Evolutionary conservation across 2,888 invertebrate genomes (phyloP).

Genomic region (Pandemis corylana): DNA sequence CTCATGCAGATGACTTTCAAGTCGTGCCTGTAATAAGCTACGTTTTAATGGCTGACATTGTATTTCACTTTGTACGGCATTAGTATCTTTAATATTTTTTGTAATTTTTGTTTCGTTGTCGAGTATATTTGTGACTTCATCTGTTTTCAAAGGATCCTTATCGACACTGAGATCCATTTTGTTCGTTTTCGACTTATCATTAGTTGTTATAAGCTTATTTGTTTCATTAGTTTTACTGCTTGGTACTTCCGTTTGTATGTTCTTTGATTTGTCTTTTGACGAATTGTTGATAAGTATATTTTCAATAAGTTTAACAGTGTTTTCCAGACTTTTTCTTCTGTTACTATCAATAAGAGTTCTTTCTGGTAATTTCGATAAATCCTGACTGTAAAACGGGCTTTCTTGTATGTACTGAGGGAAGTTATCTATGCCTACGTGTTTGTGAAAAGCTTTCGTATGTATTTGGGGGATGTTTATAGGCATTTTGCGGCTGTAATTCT

Average conservation of each 20-base stretch:
- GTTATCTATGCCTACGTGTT: conserved; percentile 49
- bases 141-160: conserved; percentile 16
- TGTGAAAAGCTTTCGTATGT: conserved; percentile 58
- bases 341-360: conserved; percentile 52
- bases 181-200: neutral
- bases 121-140: conserved; percentile 23
- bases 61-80: conserved; percentile 9
- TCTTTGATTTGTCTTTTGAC: conserved; percentile 48
- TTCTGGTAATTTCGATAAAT: conserved; percentile 51
- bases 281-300: conserved; percentile 62
- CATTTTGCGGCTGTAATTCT: conserved; percentile 47
- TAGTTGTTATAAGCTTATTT: neutral
- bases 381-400: conserved; percentile 50
- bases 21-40: neutral
- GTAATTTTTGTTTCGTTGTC: neutral
- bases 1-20: conserved; percentile 6
- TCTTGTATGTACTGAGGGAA: conserved; percentile 35
- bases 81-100: neutral
- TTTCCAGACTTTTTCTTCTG: conserved; percentile 68
- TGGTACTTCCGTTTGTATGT: neutral
- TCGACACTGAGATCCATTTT: neutral
- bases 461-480: conserved; percentile 64
- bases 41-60: conserved; percentile 17
- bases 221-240: neutral
- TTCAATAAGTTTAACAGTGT: conserved; percentile 72